Percentiles rank a stretch among this genome's conserved stretches.
Conservation (phyloP, 2,797 vertebrate species). For the Knipowitschia caucasica region DNA sequence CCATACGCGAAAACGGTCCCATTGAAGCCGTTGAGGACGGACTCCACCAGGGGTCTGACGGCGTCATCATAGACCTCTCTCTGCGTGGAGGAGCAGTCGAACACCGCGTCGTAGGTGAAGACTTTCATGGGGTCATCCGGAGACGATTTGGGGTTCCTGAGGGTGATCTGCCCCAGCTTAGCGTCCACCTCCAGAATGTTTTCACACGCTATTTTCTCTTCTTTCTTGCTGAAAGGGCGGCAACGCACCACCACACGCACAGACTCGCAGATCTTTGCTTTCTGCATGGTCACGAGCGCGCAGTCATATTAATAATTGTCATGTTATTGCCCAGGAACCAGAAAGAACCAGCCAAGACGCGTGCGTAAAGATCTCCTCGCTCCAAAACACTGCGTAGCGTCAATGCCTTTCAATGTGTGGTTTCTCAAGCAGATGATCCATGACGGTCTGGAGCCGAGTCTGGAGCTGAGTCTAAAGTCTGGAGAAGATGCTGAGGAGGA, state of each 20-base stretch:
- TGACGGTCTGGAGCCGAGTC: too few relatives aligned
- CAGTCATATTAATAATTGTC: not conserved
- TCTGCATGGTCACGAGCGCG: conserved; percentile 69
- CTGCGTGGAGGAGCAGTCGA: conserved; percentile 93
- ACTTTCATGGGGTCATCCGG: conserved; percentile 85
- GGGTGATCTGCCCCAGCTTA: conserved; percentile 90
- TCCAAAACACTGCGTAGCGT: too few relatives aligned
- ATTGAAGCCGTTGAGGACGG: conserved; percentile 92
- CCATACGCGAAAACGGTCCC: conserved; percentile 98
- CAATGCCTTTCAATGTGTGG: too few relatives aligned
- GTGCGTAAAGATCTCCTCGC: too few relatives aligned
- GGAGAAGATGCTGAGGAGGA: conserved; percentile 3
- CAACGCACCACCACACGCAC: conserved; percentile 95
- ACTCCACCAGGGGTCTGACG: conserved; percentile 92
- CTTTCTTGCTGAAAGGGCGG: conserved; percentile 85
- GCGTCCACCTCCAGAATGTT: conserved; percentile 83
- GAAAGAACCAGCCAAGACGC: too few relatives aligned
- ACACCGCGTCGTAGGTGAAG: conserved; percentile 96
- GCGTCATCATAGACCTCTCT: conserved; percentile 95
- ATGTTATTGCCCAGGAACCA: not conserved
- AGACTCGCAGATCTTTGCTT: conserved; percentile 81
- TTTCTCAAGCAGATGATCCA: too few relatives aligned
- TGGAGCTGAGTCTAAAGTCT: too few relatives aligned
- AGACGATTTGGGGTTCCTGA: conserved; percentile 81
- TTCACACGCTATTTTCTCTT: conserved; percentile 76